Evolutionary conservation across 2,797 vertebrate genomes (phyloP), one percentile per base, ranked within the genome.

Genomic region (Euthynnus affinis): DNA sequence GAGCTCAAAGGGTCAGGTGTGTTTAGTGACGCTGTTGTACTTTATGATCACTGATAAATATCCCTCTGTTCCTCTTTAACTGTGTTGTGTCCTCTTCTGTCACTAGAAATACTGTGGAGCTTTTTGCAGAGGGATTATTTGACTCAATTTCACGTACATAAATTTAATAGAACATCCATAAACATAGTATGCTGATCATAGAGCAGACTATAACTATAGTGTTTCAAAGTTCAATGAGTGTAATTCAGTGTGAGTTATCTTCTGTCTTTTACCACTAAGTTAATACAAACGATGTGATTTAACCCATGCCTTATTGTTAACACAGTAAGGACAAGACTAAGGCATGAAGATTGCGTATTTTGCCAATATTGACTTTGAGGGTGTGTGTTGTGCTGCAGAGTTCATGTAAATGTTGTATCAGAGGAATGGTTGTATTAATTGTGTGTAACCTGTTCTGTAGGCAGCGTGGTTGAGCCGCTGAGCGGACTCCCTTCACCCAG

Each of bases 401-500:
- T 8, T 18, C 22, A 29, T n/a, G 15, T 25, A 2, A 22, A 17
- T 18, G 22, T 59, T 14, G 9, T 9, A 48, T 8, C 14, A 59
- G 20, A 61, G 5, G 27, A 29, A 9, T 3, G n/a, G 20, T 66
- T 25, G 17, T 66, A 20, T 62, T 76, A n/a, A 44, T 13, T 4
- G 10, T 34, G 2, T 34, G 0, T 6, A 25, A 37, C 70, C 9
- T 89, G 59, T 80, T 56, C 20, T 72, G 42, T 14, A 94, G 93
- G 87, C 60, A 82, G 78, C 69, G 80, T 20, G 74, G 75, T 53
- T 83, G 89, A 91, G 58, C 81, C 74, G 18, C 90, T 66, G 77
- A 88, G 86, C 29, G 81, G 88, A 71, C 85, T 90, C 69, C 74
- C 89, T 17, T 87, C 91, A 44, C 88, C 90, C 52, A 55, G 79